A percentile compares a stretch with the other conserved stretches of the same genome.
Evolutionary conservation across 2,888 invertebrate species (phyloP).

Genomic region (Hymenopus coronatus): DNA sequence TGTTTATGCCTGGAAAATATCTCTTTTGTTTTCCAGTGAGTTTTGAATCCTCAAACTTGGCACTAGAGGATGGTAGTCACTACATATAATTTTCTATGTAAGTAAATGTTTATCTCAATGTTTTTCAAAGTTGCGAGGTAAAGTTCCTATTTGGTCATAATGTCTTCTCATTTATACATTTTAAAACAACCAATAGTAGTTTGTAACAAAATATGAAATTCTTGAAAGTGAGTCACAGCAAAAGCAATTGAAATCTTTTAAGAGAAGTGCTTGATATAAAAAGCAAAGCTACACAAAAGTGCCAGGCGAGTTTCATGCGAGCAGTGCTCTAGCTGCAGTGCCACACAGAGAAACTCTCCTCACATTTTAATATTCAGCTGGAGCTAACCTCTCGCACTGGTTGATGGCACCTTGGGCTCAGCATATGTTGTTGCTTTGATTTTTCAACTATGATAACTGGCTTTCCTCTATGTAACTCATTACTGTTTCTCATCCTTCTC

Average conservation of each 20-base stretch:
- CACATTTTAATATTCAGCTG: background rate
- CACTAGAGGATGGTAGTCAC: too few relatives aligned
- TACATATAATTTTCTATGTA: too few relatives aligned
- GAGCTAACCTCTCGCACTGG: slow-evolving; percentile 31
- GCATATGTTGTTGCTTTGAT: background rate
- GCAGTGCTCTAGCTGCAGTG: background rate
- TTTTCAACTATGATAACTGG: background rate
- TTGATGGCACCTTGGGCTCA: slow-evolving; percentile 3
- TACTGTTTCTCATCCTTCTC: background rate
- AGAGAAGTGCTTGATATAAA: background rate
- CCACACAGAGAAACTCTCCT: background rate
- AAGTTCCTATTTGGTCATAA: too few relatives aligned
- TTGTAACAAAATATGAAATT: too few relatives aligned
- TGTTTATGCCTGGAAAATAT: too few relatives aligned
- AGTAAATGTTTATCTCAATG: too few relatives aligned
- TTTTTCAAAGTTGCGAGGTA: too few relatives aligned
- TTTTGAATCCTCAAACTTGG: too few relatives aligned
- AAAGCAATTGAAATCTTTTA: background rate
- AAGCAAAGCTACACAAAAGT: background rate
- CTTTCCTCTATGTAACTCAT: background rate
- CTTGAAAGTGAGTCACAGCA: background rate
- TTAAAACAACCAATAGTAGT: too few relatives aligned
- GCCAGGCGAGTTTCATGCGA: background rate
- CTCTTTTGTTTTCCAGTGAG: too few relatives aligned
- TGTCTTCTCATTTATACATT: too few relatives aligned